phyloP scores from a whole-genome alignment of 2,888 invertebrate species.

The Agonopterix arenella region DNA sequence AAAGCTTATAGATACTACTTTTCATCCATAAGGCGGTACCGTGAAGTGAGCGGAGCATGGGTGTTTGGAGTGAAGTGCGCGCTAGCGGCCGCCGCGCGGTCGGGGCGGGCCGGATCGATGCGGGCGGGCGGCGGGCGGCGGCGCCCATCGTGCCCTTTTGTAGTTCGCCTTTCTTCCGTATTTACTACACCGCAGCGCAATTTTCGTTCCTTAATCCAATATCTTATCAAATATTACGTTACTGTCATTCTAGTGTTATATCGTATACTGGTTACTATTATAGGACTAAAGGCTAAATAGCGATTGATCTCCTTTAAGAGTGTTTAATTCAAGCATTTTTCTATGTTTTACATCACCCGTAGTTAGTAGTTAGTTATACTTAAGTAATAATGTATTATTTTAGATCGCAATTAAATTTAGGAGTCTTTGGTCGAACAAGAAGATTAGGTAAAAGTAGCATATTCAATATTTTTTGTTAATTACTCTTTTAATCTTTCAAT shows the following conservation, averaged over 20 bases:
- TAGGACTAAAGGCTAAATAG: too few species aligned
- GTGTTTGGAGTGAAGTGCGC: conserved; percentile 54
- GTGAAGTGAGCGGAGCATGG: conserved; percentile 58
- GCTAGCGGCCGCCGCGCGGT: conserved; percentile 29
- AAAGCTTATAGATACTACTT: conserved; percentile 63
- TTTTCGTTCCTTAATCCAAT: background rate
- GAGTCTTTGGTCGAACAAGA: too few species aligned
- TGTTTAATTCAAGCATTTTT: too few species aligned
- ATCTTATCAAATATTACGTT: too few species aligned
- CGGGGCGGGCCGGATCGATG: conserved; percentile 61
- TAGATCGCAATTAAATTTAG: too few species aligned
- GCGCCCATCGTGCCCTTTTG: conserved; percentile 7
- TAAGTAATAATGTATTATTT: too few species aligned
- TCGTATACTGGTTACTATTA: too few species aligned
- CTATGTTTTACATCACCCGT: too few species aligned
- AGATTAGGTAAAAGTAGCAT: background rate
- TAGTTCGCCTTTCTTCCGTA: conserved; percentile 17
- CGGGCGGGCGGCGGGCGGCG: conserved; percentile 17
- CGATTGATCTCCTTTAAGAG: too few species aligned
- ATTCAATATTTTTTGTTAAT: background rate
- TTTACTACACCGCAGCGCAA: conserved; percentile 19
- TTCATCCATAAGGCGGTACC: conserved; percentile 57
- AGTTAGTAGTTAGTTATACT: too few species aligned
- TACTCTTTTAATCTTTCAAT: too few species aligned
- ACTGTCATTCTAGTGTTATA: too few species aligned